These are phyloP conservation scores for Apotomis capreana DNA, from an alignment of 2,888 invertebrate species.

Conservation along the genomic window DNA sequence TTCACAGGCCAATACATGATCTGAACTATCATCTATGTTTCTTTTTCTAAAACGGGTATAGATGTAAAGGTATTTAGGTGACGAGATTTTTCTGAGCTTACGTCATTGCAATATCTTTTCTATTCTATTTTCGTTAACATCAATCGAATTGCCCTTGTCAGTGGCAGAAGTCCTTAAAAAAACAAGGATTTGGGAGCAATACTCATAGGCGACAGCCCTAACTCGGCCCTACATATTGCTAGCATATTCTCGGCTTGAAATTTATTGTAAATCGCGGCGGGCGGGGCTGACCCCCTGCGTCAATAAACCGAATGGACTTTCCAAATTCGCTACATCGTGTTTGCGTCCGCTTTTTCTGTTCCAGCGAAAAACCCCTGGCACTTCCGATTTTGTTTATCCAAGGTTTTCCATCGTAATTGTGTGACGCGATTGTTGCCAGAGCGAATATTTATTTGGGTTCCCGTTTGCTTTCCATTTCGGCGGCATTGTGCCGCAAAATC, in stretches of 20 bases:
- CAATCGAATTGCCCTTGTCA: background rate
- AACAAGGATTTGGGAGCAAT: background rate
- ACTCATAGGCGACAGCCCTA: constrained; percentile 48
- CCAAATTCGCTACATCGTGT: constrained; percentile 80
- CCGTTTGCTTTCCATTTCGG: constrained; percentile 72
- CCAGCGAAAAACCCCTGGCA: constrained; percentile 64
- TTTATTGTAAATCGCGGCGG: constrained; percentile 80
- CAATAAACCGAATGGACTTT: constrained; percentile 81
- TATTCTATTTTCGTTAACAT: too few species aligned
- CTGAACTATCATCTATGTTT: too few species aligned
- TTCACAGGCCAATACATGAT: background rate
- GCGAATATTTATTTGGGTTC: constrained; percentile 81
- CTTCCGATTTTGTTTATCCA: constrained; percentile 81
- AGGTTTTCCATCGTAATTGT: constrained; percentile 83
- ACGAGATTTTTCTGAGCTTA: too few species aligned
- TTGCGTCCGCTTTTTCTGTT: constrained; percentile 69
- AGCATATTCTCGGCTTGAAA: constrained; percentile 81
- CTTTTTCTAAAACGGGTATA: too few species aligned
- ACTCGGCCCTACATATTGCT: constrained; percentile 71
- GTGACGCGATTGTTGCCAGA: constrained; percentile 80
- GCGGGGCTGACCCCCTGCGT: constrained; percentile 69
- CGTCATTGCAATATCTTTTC: too few species aligned
- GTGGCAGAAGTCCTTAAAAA: background rate
- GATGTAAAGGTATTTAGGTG: too few species aligned
- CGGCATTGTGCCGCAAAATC: constrained; percentile 75